Conservation (phyloP, 2,888 invertebrate genomes). For the Hipparchia sbordonii region DNA sequence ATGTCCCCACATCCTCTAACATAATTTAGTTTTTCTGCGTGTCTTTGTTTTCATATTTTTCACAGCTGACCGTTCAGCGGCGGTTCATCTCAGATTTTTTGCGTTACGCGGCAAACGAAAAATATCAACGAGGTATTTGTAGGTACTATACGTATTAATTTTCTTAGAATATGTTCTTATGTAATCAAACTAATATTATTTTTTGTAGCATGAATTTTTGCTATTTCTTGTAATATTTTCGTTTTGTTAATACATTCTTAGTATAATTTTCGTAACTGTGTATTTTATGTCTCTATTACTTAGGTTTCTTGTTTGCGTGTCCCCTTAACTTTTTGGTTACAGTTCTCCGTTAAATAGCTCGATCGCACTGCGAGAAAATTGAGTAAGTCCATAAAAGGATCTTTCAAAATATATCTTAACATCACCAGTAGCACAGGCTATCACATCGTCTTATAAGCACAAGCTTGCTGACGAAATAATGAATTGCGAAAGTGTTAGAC, state of each 20-base stretch:
- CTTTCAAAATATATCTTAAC: not conserved
- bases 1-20: not conserved
- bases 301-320: slow-evolving; percentile 9
- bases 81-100: not conserved
- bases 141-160: not conserved
- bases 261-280: not conserved
- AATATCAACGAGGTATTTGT: not conserved
- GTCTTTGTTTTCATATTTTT: slow-evolving; percentile 6
- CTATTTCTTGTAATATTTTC: slow-evolving; percentile 6
- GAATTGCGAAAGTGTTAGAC: not conserved
- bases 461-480: not conserved
- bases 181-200: not conserved
- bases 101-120: not conserved
- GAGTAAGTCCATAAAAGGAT: not conserved
- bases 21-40: not conserved
- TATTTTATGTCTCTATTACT: not conserved
- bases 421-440: not conserved
- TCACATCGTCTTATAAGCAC: not conserved
- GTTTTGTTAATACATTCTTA: not conserved
- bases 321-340: slow-evolving; percentile 8
- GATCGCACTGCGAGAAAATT: not conserved
- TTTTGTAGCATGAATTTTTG: slow-evolving; percentile 6
- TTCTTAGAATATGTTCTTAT: not conserved
- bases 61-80: not conserved
- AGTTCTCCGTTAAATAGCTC: slow-evolving; percentile 1